Conservation (phyloP, 1,140 invertebrate species). For the Heliconius hermathena region DNA sequence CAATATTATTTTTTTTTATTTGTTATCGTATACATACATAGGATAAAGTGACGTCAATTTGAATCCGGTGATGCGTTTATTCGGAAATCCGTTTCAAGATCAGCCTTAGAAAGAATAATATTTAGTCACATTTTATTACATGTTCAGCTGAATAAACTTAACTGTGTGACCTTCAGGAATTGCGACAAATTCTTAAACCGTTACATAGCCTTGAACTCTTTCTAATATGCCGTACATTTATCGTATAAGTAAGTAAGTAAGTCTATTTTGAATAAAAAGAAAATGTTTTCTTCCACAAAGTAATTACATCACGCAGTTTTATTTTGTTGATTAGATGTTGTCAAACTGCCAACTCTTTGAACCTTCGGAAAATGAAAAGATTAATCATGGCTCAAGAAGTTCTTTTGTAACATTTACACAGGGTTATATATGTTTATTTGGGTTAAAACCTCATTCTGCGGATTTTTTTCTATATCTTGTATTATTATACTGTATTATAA, state of each 20-base stretch:
- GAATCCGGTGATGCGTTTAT: not conserved
- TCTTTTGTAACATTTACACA: constrained; percentile 1
- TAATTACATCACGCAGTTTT: constrained; percentile 21
- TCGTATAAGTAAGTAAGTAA: not conserved
- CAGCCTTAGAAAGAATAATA: not conserved
- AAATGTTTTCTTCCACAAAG: not conserved
- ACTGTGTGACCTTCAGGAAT: not conserved
- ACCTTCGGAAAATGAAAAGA: constrained; percentile 14
- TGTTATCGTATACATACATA: not conserved
- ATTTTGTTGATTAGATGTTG: constrained; percentile 20
- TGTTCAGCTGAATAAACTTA: not conserved
- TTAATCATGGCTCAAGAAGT: not conserved
- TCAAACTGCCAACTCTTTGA: constrained; percentile 20
- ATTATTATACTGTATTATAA: not conserved
- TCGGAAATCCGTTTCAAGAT: not conserved
- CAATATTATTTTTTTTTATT: no score
- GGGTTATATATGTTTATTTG: constrained; percentile 5
- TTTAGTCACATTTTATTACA: not conserved
- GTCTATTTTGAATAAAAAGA: constrained; percentile 1
- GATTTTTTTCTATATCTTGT: not conserved
- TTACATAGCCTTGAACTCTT: constrained; percentile 12
- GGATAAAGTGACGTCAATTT: not conserved
- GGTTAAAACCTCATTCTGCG: not conserved
- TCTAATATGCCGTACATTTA: not conserved
- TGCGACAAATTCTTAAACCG: constrained; percentile 18